A percentile compares a stretch with the other conserved stretches of the same genome.
Evolutionary conservation across 1,140 invertebrate genomes (phyloP).

Genomic region (Nasonia giraulti): DNA sequence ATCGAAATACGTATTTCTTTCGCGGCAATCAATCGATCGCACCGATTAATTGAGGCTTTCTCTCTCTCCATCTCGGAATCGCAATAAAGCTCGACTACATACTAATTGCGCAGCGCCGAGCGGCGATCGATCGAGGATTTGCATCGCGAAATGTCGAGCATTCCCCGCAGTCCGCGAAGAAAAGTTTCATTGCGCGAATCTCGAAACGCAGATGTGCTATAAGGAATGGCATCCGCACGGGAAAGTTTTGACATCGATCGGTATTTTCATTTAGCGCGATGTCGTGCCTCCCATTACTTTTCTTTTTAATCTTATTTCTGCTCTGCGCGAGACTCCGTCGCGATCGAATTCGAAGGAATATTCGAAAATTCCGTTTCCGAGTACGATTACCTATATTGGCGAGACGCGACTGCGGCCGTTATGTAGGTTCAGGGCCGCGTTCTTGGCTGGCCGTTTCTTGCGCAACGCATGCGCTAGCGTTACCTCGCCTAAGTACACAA

Average conservation of each 20-base stretch:
- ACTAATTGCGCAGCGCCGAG: conserved; percentile 21
- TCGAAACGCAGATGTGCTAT: conserved; percentile 10
- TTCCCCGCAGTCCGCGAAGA: neutral
- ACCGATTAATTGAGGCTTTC: conserved; percentile 27
- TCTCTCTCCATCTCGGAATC: neutral
- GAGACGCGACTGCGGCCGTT: neutral
- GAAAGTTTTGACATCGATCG: conserved; percentile 47
- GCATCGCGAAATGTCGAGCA: conserved; percentile 31
- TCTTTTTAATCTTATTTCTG: neutral
- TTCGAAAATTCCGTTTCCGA: neutral
- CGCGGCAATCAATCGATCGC: neutral
- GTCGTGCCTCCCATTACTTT: neutral
- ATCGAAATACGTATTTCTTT: neutral
- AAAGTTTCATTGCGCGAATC: conserved; percentile 24
- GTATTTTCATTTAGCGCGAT: conserved; percentile 42
- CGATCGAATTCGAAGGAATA: too few species aligned
- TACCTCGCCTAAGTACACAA: conserved; percentile 30
- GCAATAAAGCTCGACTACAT: conserved; percentile 15
- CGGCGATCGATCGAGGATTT: neutral
- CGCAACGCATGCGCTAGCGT: neutral
- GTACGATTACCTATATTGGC: neutral
- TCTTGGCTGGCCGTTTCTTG: conserved; percentile 18
- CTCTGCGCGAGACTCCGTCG: neutral
- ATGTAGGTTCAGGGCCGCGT: conserved; percentile 39
- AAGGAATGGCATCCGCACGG: conserved; percentile 24